Evolutionary conservation across 1,140 invertebrate species (phyloP).

Genomic region (Listronotus oregonensis): DNA sequence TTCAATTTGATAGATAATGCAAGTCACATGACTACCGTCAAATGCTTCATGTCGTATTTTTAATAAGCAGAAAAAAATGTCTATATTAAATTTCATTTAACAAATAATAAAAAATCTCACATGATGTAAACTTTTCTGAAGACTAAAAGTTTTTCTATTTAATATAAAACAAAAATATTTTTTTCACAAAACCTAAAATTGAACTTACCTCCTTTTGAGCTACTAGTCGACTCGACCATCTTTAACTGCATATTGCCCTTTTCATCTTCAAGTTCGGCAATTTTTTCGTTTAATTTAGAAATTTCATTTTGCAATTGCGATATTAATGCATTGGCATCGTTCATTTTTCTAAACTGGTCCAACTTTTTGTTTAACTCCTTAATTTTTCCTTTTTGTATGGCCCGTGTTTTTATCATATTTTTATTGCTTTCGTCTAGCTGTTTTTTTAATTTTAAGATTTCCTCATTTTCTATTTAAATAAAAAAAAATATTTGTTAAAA

Average conservation of each 20-base stretch:
- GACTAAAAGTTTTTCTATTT: too few relatives aligned
- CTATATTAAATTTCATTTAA: too few relatives aligned
- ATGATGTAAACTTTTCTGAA: too few relatives aligned
- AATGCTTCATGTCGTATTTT: too few relatives aligned
- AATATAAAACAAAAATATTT: too few relatives aligned
- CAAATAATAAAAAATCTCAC: too few relatives aligned
- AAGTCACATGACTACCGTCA: too few relatives aligned
- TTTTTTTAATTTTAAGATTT: conserved; percentile 66
- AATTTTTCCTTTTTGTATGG: conserved; percentile 76
- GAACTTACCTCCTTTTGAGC: conserved; percentile 43
- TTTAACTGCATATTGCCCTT: conserved; percentile 59
- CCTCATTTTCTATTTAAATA: conserved; percentile 44
- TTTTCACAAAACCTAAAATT: too few relatives aligned
- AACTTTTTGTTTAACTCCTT: conserved; percentile 84
- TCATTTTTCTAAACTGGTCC: conserved; percentile 74
- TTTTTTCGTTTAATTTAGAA: conserved; percentile 72
- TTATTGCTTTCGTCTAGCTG: conserved; percentile 78
- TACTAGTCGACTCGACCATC: conserved; percentile 44
- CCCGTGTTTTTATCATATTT: conserved; percentile 83
- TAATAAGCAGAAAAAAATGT: too few relatives aligned
- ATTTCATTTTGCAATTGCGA: conserved; percentile 64
- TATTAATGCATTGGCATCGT: conserved; percentile 71
- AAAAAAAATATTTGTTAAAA: neutral
- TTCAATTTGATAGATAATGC: too few relatives aligned
- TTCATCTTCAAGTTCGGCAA: conserved; percentile 86